These are phyloP conservation scores for Diadumene lineata DNA, from an alignment of 92 coral and sea anemone species.

Conservation along the genomic window DNA sequence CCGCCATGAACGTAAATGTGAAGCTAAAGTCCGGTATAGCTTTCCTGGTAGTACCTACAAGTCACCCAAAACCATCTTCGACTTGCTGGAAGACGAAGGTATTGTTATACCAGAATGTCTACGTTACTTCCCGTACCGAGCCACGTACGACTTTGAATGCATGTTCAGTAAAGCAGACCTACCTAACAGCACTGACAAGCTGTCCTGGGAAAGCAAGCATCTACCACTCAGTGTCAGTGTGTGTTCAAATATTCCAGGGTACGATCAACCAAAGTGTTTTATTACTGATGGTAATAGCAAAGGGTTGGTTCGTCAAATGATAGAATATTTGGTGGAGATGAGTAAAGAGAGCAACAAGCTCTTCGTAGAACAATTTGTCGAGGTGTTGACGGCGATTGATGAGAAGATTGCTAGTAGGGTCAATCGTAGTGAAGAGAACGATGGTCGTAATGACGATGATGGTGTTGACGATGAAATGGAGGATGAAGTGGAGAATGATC, in stretches of 20 bases:
- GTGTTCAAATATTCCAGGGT: conserved; percentile 33
- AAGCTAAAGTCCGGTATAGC: background rate
- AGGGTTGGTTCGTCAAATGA: background rate
- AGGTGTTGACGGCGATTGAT: too few species aligned
- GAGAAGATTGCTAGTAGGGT: too few species aligned
- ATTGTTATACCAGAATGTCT: background rate
- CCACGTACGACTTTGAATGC: conserved; percentile 8
- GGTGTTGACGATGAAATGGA: too few species aligned
- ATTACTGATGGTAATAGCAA: conserved; percentile 12
- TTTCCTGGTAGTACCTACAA: conserved; percentile 26
- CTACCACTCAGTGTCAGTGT: conserved; percentile 24
- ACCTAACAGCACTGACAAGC: background rate
- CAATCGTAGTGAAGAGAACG: too few species aligned
- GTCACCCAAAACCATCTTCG: conserved; percentile 10
- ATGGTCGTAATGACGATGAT: too few species aligned
- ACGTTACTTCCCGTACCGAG: background rate
- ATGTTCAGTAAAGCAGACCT: background rate
- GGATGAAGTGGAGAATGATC: too few species aligned
- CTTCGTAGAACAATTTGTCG: too few species aligned
- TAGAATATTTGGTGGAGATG: background rate
- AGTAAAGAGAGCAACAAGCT: too few species aligned
- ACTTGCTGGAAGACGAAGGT: background rate
- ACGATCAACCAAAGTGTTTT: background rate
- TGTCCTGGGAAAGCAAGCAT: conserved; percentile 20
- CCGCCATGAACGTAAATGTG: conserved; percentile 19